A percentile compares a stretch with the other conserved stretches of the same genome.
These are phyloP conservation scores for Julus scanicus DNA, from an alignment of 2,888 invertebrate genomes.

Conservation along the genomic window DNA sequence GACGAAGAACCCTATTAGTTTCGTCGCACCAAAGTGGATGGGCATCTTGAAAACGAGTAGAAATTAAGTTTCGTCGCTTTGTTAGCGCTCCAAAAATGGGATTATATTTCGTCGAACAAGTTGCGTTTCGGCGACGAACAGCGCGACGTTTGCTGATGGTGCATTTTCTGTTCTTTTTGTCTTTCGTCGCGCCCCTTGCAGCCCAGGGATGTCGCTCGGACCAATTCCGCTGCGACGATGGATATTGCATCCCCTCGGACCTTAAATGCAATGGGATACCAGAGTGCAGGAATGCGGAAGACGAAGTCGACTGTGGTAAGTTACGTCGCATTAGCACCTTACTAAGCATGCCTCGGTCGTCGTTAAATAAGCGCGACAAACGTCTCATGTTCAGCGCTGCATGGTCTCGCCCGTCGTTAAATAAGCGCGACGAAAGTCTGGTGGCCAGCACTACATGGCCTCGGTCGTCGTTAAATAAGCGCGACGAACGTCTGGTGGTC, in stretches of 20 bases:
- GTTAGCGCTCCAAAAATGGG: not conserved
- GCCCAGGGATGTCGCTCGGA: not conserved
- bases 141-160: not conserved
- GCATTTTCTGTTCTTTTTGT: not conserved
- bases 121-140: not conserved
- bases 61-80: too few species aligned
- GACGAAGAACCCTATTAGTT: too few species aligned
- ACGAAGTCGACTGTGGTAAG: slow-evolving; percentile 2
- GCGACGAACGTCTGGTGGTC: too few species aligned
- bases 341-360: too few species aligned
- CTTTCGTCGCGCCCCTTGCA: not conserved
- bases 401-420: too few species aligned
- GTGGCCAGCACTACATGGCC: too few species aligned
- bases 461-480: too few species aligned
- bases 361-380: too few species aligned
- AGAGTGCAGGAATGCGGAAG: not conserved
- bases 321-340: not conserved
- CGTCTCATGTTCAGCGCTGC: too few species aligned
- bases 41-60: too few species aligned
- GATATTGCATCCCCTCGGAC: not conserved
- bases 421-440: too few species aligned
- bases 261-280: not conserved
- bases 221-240: slow-evolving; percentile 3
- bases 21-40: too few species aligned
- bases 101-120: not conserved